These are phyloP conservation scores for Rallus crepitans DNA, from an alignment of 2,797 vertebrate genomes.

Conservation along the genomic window DNA sequence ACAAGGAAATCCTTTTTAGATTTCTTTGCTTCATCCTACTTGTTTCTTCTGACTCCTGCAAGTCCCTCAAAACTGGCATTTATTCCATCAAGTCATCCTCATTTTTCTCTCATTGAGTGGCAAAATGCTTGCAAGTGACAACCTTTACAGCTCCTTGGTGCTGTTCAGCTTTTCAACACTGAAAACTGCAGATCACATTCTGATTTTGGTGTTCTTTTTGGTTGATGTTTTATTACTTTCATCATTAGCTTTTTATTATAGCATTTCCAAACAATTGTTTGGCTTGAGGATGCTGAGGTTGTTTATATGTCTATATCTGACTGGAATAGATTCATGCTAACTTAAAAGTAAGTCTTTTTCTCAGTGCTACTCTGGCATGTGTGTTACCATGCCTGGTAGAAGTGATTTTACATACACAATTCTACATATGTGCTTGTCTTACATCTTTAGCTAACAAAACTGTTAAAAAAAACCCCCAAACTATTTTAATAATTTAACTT, in stretches of 20 bases:
- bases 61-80: not conserved
- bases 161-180: not conserved
- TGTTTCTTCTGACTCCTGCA: not conserved
- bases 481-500: not conserved
- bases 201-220: not conserved
- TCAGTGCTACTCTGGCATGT: not conserved
- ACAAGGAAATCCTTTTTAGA: not conserved
- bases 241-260: not conserved
- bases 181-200: not conserved
- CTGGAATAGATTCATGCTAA: not conserved
- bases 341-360: not conserved
- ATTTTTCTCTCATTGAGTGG: not conserved
- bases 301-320: not conserved
- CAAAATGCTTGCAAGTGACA: not conserved
- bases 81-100: not conserved
- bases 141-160: not conserved
- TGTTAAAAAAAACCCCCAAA: not conserved
- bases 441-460: not conserved
- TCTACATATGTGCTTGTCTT: not conserved
- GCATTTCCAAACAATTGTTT: not conserved
- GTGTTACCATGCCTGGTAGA: not conserved
- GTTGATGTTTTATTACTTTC: not conserved
- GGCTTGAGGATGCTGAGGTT: not conserved
- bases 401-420: not conserved
- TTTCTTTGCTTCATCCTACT: not conserved